Evolutionary conservation across 1,140 invertebrate species (phyloP).

Genomic region (Physella acuta): DNA sequence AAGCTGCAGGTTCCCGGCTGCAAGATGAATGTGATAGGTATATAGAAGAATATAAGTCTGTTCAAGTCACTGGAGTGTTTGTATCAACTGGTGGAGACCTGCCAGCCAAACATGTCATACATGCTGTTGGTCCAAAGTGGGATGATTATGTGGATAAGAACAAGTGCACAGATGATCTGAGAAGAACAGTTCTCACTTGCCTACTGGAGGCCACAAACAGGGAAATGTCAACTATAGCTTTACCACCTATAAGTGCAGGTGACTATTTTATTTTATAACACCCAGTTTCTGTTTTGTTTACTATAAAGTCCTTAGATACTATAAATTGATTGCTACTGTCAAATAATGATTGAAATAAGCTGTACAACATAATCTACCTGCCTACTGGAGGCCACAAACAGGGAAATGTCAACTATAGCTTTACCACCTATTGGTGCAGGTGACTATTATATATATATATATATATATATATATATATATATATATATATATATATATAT

Average conservation of each 20-base stretch:
- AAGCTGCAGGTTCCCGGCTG: conserved; percentile 34
- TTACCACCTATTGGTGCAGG: too few relatives aligned
- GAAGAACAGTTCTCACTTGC: conserved; percentile 32
- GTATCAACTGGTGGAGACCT: conserved; percentile 37
- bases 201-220: conserved; percentile 26
- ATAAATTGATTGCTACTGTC: too few relatives aligned
- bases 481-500: too few relatives aligned
- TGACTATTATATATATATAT: too few relatives aligned
- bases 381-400: too few relatives aligned
- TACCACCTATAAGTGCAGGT: conserved; percentile 30
- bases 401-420: too few relatives aligned
- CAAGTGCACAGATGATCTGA: conserved; percentile 34
- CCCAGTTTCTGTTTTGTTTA: too few relatives aligned
- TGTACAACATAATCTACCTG: too few relatives aligned
- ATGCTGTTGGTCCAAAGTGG: conserved; percentile 43
- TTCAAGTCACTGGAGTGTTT: conserved; percentile 33
- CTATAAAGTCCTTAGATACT: too few relatives aligned
- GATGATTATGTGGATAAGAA: conserved; percentile 16
- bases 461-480: too few relatives aligned
- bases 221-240: conserved; percentile 29
- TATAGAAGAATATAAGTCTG: conserved; percentile 27
- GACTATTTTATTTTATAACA: too few relatives aligned
- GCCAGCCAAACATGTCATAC: conserved; percentile 36
- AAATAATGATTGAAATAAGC: too few relatives aligned
- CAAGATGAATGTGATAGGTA: conserved; percentile 32